Conservation (phyloP, 2,888 invertebrate species). For the Hemithea aestivaria region DNA sequence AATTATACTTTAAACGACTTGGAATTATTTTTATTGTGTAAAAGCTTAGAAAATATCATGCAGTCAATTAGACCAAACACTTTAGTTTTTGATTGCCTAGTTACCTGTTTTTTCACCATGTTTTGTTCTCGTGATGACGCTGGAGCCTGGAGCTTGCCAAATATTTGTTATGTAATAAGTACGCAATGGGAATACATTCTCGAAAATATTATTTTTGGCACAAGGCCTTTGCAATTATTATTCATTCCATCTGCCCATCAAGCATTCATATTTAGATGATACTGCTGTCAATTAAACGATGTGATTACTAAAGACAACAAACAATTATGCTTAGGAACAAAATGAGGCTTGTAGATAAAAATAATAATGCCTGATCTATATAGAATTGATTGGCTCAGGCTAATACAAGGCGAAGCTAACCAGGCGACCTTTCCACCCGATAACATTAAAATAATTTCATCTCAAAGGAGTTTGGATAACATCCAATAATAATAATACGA, state of each 20-base stretch:
- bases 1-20: neutral
- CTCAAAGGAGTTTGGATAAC: slow-evolving; percentile 23
- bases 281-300: too few species aligned
- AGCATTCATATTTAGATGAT: too few species aligned
- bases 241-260: too few species aligned
- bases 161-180: slow-evolving; percentile 1
- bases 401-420: neutral
- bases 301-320: too few species aligned
- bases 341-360: too few species aligned
- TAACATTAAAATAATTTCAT: slow-evolving; percentile 18
- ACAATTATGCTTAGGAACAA: too few species aligned
- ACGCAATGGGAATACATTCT: neutral
- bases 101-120: too few species aligned
- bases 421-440: slow-evolving; percentile 5
- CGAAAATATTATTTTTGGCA: slow-evolving; percentile 7
- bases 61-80: too few species aligned
- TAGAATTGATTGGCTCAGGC: slow-evolving; percentile 3
- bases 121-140: too few species aligned
- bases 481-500: slow-evolving; percentile 24
- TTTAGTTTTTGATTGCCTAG: too few species aligned
- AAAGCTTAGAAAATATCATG: too few species aligned
- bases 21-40: too few species aligned
- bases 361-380: neutral
- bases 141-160: neutral
- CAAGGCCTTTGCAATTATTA: neutral